Percentiles rank a stretch among this genome's conserved stretches.
Evolutionary conservation across 1,140 invertebrate species (phyloP).

Genomic region (Drosophila fuyamai): DNA sequence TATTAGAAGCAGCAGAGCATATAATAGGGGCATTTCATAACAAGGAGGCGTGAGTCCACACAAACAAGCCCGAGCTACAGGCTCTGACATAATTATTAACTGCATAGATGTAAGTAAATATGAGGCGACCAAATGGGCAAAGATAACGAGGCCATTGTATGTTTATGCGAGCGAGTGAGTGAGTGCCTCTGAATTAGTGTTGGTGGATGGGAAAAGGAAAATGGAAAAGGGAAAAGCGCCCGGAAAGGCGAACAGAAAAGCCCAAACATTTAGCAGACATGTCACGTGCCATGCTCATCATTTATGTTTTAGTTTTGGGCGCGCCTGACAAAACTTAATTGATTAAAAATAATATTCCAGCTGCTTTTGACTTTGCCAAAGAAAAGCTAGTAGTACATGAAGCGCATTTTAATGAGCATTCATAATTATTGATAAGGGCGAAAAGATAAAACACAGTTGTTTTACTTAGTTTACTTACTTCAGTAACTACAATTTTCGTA

Average conservation of each 20-base stretch:
- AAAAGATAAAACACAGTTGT: conserved; percentile 15
- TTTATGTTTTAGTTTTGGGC: conserved; percentile 69
- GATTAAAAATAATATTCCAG: conserved; percentile 77
- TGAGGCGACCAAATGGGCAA: conserved; percentile 72
- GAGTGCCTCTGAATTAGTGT: conserved; percentile 14
- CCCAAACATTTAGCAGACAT: conserved; percentile 65
- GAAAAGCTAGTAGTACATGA: conserved; percentile 41
- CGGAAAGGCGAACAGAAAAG: conserved; percentile 14
- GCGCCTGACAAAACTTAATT: conserved; percentile 71
- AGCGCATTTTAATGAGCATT: conserved; percentile 47
- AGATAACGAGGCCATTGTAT: conserved; percentile 76
- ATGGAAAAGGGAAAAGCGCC: background rate
- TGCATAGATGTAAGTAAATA: conserved; percentile 75
- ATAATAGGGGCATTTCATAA: conserved; percentile 81
- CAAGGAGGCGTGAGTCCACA: conserved; percentile 71
- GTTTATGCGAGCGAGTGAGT: conserved; percentile 3
- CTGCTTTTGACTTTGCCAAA: conserved; percentile 1
- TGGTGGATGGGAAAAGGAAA: background rate
- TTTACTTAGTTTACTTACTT: conserved; percentile 1
- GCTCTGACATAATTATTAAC: conserved; percentile 81
- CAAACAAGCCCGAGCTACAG: conserved; percentile 31
- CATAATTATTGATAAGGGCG: conserved; percentile 50
- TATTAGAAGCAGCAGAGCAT: conserved; percentile 81
- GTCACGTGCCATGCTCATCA: conserved; percentile 73
- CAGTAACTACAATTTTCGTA: too few relatives aligned